Conservation (phyloP, 1,140 invertebrate genomes). For the Alviniconcha marisindica region DNA sequence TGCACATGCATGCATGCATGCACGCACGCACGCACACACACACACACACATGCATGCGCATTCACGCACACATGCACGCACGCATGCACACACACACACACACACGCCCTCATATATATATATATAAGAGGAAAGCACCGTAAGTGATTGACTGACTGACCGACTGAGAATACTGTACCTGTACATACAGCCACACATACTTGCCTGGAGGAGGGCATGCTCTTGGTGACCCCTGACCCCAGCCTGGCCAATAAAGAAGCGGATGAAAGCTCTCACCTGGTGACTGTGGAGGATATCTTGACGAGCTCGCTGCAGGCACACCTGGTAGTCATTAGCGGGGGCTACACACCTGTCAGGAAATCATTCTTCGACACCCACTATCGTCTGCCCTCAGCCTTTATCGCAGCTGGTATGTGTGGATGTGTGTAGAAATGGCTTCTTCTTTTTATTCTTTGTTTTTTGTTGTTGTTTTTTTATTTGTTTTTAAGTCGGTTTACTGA, state of each 20-base stretch:
- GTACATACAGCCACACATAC: constrained; percentile 63
- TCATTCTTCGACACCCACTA: constrained; percentile 48
- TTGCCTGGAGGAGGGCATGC: constrained; percentile 64
- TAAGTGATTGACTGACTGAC: too few species aligned
- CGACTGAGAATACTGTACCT: too few species aligned
- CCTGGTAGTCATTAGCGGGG: constrained; percentile 67
- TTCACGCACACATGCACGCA: too few species aligned
- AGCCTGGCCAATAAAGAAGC: constrained; percentile 46
- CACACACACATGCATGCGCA: too few species aligned
- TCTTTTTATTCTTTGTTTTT: too few species aligned
- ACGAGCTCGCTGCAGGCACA: constrained; percentile 61
- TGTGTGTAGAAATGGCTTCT: too few species aligned
- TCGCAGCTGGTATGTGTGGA: constrained; percentile 70
- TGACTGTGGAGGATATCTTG: constrained; percentile 66
- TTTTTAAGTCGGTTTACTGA: too few species aligned
- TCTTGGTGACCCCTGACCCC: constrained; percentile 63
- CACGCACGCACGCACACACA: background rate
- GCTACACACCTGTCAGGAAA: constrained; percentile 55
- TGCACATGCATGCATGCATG: too few species aligned
- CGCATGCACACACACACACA: too few species aligned
- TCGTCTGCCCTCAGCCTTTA: constrained; percentile 63
- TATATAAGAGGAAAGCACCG: too few species aligned
- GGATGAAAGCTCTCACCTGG: constrained; percentile 58
- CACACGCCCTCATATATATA: background rate
- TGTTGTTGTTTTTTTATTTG: too few species aligned